Conservation (phyloP, 2,888 invertebrate genomes). For the Leptinotarsa tumamoca region DNA sequence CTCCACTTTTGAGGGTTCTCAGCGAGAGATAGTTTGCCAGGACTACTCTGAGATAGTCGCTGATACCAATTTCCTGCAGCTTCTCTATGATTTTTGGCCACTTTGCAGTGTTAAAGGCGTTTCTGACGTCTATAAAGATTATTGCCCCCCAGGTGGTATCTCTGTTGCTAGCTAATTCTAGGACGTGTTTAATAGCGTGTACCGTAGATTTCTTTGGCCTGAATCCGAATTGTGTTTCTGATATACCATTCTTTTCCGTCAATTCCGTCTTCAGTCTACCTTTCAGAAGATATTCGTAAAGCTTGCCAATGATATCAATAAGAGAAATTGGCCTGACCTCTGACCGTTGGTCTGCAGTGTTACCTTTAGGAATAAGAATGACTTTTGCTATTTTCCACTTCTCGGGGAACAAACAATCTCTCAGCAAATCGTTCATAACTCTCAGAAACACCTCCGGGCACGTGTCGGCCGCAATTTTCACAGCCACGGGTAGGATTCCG, state of each 20-base stretch:
- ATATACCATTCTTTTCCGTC: neutral
- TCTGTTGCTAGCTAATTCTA: neutral
- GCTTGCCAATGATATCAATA: neutral
- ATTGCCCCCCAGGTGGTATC: slow-evolving; percentile 9
- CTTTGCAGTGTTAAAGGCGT: slow-evolving; percentile 1
- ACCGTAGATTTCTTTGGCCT: slow-evolving; percentile 20
- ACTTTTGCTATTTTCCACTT: neutral
- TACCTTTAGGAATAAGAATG: neutral
- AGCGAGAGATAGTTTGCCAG: neutral
- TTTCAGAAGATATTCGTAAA: neutral
- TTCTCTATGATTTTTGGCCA: neutral
- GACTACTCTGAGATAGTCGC: neutral
- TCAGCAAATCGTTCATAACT: neutral
- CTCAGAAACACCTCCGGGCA: neutral
- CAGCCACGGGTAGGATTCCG: neutral
- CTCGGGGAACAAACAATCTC: neutral
- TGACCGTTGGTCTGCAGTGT: neutral
- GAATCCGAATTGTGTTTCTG: slow-evolving; percentile 28
- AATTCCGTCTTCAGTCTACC: neutral
- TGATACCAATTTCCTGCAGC: neutral
- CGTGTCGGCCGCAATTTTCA: neutral
- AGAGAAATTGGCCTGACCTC: no score
- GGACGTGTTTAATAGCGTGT: slow-evolving; percentile 24
- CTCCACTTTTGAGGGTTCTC: neutral
- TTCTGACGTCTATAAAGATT: slow-evolving; percentile 22